Conservation (phyloP, 2,113 vertebrate genomes). For the Jacana jacana region DNA sequence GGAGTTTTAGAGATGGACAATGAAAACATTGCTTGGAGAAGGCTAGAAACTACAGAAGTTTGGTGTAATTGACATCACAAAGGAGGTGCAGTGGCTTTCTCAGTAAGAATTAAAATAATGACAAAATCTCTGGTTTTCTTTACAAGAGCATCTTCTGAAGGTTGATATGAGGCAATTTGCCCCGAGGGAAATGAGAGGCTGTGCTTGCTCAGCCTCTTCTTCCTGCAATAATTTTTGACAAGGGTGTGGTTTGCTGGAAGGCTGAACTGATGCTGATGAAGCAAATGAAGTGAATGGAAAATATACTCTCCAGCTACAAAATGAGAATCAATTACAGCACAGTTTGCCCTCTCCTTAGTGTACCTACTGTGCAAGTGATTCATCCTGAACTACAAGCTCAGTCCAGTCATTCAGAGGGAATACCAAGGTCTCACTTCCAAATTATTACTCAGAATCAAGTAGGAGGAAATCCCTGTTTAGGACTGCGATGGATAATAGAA, state of each 20-base stretch:
- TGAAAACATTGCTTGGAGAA: neutral
- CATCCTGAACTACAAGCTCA: slow-evolving; percentile 49
- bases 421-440: slow-evolving; percentile 64
- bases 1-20: neutral
- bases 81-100: neutral
- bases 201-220: slow-evolving; percentile 1
- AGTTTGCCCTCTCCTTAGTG: neutral
- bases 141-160: neutral
- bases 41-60: neutral
- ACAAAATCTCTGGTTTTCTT: neutral
- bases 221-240: slow-evolving; percentile 36
- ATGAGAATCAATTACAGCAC: slow-evolving; percentile 10
- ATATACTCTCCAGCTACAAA: slow-evolving; percentile 37
- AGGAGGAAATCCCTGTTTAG: slow-evolving; percentile 72
- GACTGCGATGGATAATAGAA: slow-evolving; percentile 61
- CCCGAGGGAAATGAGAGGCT: slow-evolving; percentile 2
- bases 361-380: slow-evolving; percentile 55
- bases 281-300: slow-evolving; percentile 47
- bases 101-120: neutral
- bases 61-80: neutral
- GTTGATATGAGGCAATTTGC: neutral
- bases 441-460: slow-evolving; percentile 72
- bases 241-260: slow-evolving; percentile 26
- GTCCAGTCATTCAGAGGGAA: slow-evolving; percentile 66
- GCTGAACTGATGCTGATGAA: slow-evolving; percentile 45